phyloP scores from a whole-genome alignment of 1,140 invertebrate species.

The Macrobrachium rosenbergii region DNA sequence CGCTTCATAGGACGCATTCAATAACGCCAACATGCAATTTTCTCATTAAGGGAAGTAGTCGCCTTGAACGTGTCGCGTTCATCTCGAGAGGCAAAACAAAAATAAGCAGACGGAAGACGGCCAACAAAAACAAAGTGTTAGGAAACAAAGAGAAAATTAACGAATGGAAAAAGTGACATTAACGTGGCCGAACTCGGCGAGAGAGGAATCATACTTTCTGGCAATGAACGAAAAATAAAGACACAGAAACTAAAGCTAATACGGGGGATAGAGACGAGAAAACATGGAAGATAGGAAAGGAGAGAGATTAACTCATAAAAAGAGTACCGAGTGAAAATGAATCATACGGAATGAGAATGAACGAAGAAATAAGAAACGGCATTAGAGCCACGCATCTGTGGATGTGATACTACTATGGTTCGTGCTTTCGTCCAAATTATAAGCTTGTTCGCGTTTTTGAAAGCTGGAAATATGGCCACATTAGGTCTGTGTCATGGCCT shows the following conservation, averaged over 20 bases:
- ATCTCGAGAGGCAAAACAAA: background rate
- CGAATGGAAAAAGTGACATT: background rate
- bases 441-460: constrained; percentile 47
- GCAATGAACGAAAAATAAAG: background rate
- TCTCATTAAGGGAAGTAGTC: too few relatives aligned
- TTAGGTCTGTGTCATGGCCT: constrained; percentile 34
- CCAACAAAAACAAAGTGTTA: background rate
- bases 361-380: background rate
- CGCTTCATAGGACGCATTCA: too few relatives aligned
- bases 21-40: too few relatives aligned
- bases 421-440: constrained; percentile 37
- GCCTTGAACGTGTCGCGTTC: too few relatives aligned
- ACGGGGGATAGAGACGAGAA: background rate
- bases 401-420: background rate
- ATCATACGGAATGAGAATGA: background rate
- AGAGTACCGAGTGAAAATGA: too few relatives aligned
- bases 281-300: background rate
- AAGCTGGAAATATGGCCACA: constrained; percentile 36
- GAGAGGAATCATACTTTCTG: background rate
- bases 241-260: background rate
- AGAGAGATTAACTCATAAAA: background rate
- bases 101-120: background rate
- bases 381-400: background rate
- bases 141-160: background rate
- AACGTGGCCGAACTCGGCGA: background rate